A percentile compares a stretch with the other conserved stretches of the same genome.
Evolutionary conservation across 2,888 invertebrate genomes (phyloP).

Genomic region (Acleris emargana): DNA sequence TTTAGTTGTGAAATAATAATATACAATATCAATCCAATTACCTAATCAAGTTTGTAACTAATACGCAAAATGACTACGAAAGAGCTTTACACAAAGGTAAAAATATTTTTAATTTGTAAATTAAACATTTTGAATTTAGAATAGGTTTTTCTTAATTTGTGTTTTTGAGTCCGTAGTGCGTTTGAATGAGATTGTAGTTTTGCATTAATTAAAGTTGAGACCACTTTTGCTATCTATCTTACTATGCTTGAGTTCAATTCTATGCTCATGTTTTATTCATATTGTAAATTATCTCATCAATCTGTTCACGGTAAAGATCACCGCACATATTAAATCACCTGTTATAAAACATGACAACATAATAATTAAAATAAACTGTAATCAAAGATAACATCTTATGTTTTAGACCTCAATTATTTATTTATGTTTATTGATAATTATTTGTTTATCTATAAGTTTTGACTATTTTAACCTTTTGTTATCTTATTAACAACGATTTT

Average conservation of each 20-base stretch:
- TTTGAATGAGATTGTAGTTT: constrained; percentile 39
- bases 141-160: constrained; percentile 42
- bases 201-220: constrained; percentile 17
- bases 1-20: constrained; percentile 69
- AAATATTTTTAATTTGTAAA: constrained; percentile 44
- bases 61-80: constrained; percentile 77
- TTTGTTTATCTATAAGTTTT: no score
- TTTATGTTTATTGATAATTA: no score
- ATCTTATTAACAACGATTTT: no score
- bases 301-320: constrained; percentile 29
- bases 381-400: constrained; percentile 9
- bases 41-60: constrained; percentile 42
- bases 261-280: constrained; percentile 45
- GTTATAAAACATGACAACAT: constrained; percentile 9
- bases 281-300: constrained; percentile 35
- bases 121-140: constrained; percentile 45
- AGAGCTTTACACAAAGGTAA: constrained; percentile 81
- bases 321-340: constrained; percentile 20
- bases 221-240: constrained; percentile 54
- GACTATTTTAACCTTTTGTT: no score
- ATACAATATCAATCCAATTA: constrained; percentile 44
- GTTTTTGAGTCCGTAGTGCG: constrained; percentile 33
- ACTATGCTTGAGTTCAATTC: constrained; percentile 50
- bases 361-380: constrained; percentile 16
- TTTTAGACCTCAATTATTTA: background rate